Conservation (phyloP, 2,113 vertebrate species). For the Anoura caudifer region DNA sequence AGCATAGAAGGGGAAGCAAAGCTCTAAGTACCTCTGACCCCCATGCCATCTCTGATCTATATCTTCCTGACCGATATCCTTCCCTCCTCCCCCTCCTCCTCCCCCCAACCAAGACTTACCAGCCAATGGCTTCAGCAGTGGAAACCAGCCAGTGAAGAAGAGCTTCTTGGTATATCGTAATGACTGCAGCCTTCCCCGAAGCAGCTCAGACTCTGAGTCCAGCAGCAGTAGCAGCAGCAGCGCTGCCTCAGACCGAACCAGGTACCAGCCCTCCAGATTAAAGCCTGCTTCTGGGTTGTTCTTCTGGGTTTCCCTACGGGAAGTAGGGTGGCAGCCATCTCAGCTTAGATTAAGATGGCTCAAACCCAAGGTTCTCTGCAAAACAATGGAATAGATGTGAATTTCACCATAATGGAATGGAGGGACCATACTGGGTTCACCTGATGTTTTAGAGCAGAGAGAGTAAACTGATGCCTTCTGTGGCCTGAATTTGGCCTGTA, state of each 20-base stretch:
- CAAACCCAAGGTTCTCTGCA: conserved; percentile 6
- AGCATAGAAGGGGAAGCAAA: conserved; percentile 6
- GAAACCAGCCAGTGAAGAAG: conserved; percentile 95
- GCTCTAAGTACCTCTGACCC: not conserved
- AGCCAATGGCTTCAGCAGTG: conserved; percentile 94
- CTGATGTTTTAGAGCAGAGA: not conserved
- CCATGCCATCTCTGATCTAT: not conserved
- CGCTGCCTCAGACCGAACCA: conserved; percentile 96
- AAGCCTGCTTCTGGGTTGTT: not conserved
- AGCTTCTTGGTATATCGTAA: conserved; percentile 98
- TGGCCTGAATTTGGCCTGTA: not conserved
- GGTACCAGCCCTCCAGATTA: conserved; percentile 78
- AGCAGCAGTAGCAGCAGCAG: conserved; percentile 98
- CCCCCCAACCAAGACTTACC: conserved; percentile 85
- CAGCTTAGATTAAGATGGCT: not conserved
- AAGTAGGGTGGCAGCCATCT: not conserved
- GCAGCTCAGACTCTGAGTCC: conserved; percentile 97
- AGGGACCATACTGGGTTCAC: not conserved
- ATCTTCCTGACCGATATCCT: conserved; percentile 59
- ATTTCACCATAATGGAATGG: not conserved
- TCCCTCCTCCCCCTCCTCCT: not conserved
- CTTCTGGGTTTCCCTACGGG: not conserved
- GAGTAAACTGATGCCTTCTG: not conserved
- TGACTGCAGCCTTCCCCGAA: conserved; percentile 94
- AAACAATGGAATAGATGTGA: not conserved